Evolutionary conservation across 2,797 vertebrate species (phyloP), one percentile per base, ranked within the genome.

Genomic region (Aselliscus stoliczkanus): DNA sequence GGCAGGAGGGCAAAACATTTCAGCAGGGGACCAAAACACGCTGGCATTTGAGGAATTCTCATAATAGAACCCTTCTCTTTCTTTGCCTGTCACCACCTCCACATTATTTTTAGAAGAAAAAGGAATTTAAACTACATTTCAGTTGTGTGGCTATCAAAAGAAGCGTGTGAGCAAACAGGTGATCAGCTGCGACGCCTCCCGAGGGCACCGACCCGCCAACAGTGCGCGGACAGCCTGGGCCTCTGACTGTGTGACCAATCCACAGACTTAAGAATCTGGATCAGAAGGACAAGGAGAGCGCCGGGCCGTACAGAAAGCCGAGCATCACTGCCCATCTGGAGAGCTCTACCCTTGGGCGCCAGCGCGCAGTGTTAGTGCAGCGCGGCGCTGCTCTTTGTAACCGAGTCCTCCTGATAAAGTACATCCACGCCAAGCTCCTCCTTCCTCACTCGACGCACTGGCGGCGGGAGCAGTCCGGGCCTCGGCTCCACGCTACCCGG

Each of bases 221-320:
- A 64, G 44, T 15, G 37, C 21, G 18, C 39, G 20, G 44, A 88
- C n/a, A 70, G 70, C 50, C 44, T 62, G 31, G 11, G 17, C 20
- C 67, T 50, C 65, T 52, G 9, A 56, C 52, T 27, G 15, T 75
- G 5, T 52, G 60, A 50, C 42, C 87, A n/a, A 69, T 21, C 65
- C 10, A 83, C 58, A 65, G 64, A 52, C 34, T 72, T 83, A 93
- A 75, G 29, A 73, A 1, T 56, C 27, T 62, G 64, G n/a, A 73
- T 79, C n/a, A 90, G 39, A 77, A n/a, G 58, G 25, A 97, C 50
- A 15, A 70, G 56, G 27, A 96, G 50, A 96, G 94, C 58, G 83
- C 13, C 37, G 69, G 10, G 73, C 44, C 50, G 47, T 25, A 87
- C 1, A 80, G 11, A 86, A 44, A 93, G 88, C 37, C 15, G 18